Conservation (phyloP, 2,888 invertebrate species). For the Dynastes maya region DNA sequence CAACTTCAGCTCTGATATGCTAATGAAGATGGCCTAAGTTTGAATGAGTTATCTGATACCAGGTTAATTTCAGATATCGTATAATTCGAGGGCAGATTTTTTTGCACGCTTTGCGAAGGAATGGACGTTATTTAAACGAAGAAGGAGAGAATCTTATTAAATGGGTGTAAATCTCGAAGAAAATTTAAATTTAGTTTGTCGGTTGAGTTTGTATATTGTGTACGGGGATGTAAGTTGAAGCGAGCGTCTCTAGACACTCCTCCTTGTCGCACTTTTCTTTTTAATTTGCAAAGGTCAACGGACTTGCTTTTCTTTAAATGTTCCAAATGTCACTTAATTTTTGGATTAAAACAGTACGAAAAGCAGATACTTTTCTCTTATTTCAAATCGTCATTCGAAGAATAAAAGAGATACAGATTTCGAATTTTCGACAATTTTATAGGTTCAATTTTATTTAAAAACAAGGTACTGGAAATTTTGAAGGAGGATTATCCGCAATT, state of each 20-base stretch:
- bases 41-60: conserved; percentile 57
- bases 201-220: neutral
- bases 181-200: conserved; percentile 23
- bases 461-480: too few species aligned
- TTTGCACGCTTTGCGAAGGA: conserved; percentile 20
- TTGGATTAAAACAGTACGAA: too few species aligned
- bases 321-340: too few species aligned
- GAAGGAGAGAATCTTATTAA: conserved; percentile 24
- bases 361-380: too few species aligned
- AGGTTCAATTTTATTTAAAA: too few species aligned
- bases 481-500: too few species aligned
- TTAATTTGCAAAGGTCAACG: neutral
- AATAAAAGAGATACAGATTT: too few species aligned
- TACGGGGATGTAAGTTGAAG: neutral
- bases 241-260: neutral
- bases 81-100: conserved; percentile 41
- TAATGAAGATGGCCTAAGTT: conserved; percentile 59
- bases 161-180: conserved; percentile 31
- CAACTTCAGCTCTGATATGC: conserved; percentile 58
- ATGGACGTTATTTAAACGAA: conserved; percentile 24
- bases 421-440: too few species aligned
- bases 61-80: conserved; percentile 55
- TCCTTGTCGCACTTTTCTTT: neutral
- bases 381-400: too few species aligned
- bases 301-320: neutral